Evolutionary conservation across 2,797 vertebrate species (phyloP), one percentile per base, ranked within the genome.

Genomic region (Tokudaia tokunoshimensis): DNA sequence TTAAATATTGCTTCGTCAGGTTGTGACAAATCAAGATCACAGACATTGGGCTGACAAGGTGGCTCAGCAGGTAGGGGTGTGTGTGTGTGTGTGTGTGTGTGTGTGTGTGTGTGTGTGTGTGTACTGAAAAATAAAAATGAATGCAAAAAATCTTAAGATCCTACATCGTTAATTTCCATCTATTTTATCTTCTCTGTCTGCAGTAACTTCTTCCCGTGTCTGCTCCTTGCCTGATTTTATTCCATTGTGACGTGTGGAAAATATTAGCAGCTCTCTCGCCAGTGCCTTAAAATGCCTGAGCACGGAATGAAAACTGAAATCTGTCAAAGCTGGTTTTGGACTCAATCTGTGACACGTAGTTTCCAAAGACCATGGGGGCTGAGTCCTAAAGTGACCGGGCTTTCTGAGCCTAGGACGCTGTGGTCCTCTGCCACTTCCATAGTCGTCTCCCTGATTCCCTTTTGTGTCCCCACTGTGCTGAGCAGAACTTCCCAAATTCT

Each of bases 231-330:
- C 75, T 92, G 89, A 52, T 89, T 92, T 75, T 89, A 81, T 63
- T 90, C 80, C 87, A 57, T 93, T 81, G 57, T 82, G 76, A 72
- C 87, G 65, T 70, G 50, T 95, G 93, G 96, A 94, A 96, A 96
- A 94, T 81, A 85, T 96, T 90, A 70, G 70, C 80, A 70, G 37
- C 41, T 17, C 19, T 97, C 83, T 81, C 57, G 55, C 29, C 14
- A 31, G 41, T 59, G 55, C 76, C 80, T 95, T 94, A 92, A 97
- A 95, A 44, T 10, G 94, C 79, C 52, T 89, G 44, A 94, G n/a
- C 50, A 91, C 59, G 85, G 84, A 95, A 89, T 59, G 37, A 94
- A 92, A 94, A 96, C 93, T 47, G 65, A 67, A 84, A n/a, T 44
- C 61, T 84, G 22, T 80, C 78, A 86, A 59, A 89, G 57, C 90